phyloP scores from a whole-genome alignment of 2,113 vertebrate species.

The Pantherophis guttatus region DNA sequence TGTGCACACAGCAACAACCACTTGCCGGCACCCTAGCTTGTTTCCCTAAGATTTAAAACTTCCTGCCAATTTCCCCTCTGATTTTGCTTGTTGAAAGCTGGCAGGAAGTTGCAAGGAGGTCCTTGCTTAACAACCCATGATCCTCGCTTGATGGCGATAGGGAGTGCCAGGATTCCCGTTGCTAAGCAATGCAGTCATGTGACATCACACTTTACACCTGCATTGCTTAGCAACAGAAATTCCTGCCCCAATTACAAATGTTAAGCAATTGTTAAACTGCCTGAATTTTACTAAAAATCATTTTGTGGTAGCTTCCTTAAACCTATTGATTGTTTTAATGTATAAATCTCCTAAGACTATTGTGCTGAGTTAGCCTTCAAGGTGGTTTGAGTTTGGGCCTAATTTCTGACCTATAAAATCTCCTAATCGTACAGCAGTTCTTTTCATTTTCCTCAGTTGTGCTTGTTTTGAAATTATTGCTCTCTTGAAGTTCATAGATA shows the following conservation, averaged over 20 bases:
- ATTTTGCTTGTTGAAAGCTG: background rate
- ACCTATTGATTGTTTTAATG: background rate
- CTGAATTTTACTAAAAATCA: background rate
- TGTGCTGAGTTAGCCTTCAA: background rate
- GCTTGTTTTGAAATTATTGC: background rate
- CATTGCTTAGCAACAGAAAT: background rate
- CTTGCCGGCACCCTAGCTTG: background rate
- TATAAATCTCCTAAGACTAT: background rate
- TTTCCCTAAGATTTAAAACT: background rate
- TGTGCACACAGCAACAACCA: background rate
- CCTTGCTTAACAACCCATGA: background rate
- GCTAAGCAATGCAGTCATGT: background rate
- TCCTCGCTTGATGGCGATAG: background rate
- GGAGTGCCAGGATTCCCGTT: background rate
- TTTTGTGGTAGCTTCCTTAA: background rate
- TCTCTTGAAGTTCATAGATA: constrained; percentile 30
- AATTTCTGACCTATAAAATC: background rate
- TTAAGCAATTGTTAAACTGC: background rate
- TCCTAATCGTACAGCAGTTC: background rate
- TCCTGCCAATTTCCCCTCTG: background rate
- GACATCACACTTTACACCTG: background rate
- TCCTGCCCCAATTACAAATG: background rate
- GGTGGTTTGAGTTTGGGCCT: background rate
- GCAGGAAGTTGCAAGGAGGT: background rate
- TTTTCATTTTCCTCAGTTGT: background rate